These are phyloP conservation scores for Drosophila kikkawai DNA, from an alignment of 1,140 invertebrate species.

Conservation along the genomic window DNA sequence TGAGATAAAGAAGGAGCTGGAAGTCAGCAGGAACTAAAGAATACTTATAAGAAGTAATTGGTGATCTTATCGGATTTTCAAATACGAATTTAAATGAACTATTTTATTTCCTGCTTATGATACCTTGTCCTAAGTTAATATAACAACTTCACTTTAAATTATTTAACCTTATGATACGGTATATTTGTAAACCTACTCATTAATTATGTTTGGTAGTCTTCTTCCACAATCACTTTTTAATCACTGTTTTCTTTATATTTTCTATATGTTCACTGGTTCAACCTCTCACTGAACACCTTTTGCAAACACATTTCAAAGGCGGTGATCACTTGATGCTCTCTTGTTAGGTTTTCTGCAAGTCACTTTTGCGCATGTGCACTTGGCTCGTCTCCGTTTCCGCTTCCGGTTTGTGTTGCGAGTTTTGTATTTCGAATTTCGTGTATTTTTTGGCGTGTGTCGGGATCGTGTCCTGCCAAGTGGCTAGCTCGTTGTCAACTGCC, in stretches of 20 bases:
- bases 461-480: constrained; percentile 84
- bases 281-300: constrained; percentile 4
- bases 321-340: constrained; percentile 20
- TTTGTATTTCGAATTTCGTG: constrained; percentile 57
- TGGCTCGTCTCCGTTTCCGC: constrained; percentile 15
- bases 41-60: too few relatives aligned
- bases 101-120: too few relatives aligned
- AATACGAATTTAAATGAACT: too few relatives aligned
- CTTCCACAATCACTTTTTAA: constrained; percentile 13
- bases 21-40: too few relatives aligned
- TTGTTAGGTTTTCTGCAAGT: constrained; percentile 17
- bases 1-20: not conserved
- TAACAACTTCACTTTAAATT: not conserved
- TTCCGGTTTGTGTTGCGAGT: constrained; percentile 21
- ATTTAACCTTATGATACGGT: not conserved
- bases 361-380: constrained; percentile 74
- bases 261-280: not conserved
- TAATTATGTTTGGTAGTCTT: constrained; percentile 14
- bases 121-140: too few relatives aligned
- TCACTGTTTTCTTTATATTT: not conserved
- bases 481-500: constrained; percentile 79
- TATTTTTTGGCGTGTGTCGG: constrained; percentile 52
- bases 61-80: too few relatives aligned
- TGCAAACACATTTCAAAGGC: constrained; percentile 12
- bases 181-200: constrained; percentile 41